These are phyloP conservation scores for Rhodeus uyekii DNA, from an alignment of 2,797 vertebrate species.

Conservation along the genomic window DNA sequence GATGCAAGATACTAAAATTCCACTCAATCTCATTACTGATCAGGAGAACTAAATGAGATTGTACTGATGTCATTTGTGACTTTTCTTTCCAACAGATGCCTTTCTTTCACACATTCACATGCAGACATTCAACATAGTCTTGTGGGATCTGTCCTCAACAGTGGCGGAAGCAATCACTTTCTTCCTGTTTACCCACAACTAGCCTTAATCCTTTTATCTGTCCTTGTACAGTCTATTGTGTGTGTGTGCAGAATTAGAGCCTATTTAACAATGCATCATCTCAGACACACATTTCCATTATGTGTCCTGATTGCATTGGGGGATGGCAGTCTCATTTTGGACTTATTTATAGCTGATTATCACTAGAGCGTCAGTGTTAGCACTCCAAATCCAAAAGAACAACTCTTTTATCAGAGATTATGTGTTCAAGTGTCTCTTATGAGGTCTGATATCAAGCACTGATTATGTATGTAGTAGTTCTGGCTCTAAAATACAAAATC, in stretches of 20 bases:
- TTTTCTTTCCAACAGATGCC: neutral
- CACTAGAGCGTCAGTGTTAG: conserved; percentile 5
- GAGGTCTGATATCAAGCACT: neutral
- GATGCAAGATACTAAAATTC: neutral
- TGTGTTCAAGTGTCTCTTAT: neutral
- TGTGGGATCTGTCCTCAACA: conserved; percentile 29
- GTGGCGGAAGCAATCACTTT: neutral
- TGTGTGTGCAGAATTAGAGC: conserved; percentile 46
- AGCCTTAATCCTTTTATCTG: conserved; percentile 50
- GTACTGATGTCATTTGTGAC: neutral
- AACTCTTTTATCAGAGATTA: neutral
- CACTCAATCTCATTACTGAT: neutral
- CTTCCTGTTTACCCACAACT: conserved; percentile 46
- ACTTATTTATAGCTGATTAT: conserved; percentile 41
- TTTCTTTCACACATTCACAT: neutral
- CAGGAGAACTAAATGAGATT: neutral
- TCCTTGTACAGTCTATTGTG: conserved; percentile 26
- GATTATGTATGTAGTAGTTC: neutral
- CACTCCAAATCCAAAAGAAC: conserved; percentile 6
- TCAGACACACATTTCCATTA: conserved; percentile 37
- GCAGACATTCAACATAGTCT: neutral
- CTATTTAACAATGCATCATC: conserved; percentile 50
- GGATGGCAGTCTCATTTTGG: neutral
- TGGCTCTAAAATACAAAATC: neutral
- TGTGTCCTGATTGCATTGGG: conserved; percentile 33